Evolutionary conservation across 53 echinoderm and acorn worm genomes (phyloP), one percentile per base, ranked within the genome.

Genomic region (Pentamera pediparva): DNA sequence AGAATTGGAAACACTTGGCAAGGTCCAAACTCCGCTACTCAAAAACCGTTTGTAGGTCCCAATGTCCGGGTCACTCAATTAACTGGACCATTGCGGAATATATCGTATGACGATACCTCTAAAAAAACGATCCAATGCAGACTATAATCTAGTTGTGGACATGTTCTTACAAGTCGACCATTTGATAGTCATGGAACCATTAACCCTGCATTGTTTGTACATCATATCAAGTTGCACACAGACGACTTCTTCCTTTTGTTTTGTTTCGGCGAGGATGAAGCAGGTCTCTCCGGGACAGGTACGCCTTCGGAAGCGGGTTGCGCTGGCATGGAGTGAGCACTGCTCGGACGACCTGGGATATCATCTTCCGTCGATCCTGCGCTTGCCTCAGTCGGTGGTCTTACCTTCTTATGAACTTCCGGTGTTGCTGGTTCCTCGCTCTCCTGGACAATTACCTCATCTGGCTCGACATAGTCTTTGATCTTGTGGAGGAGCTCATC

Each of bases 401-500:
- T n/a, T n/a, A n/a, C n/a, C n/a, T n/a, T n/a, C n/a, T n/a, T n/a
- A 22, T 20, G 54, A 6, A 18, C 54, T 53, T 20, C 1, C 10
- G 54, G 25, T 18, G 54, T 53, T 53, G 54, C 3, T n/a, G 25
- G 7, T 6, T 26, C 58, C n/a, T n/a, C n/a, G n/a, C n/a, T 12
- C 6, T 18, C 21, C 20, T 57, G 27, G 17, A 57, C 17, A 6
- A 57, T 12, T 9, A 45, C 34, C 28, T 58, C 61, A 39, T 67
- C 39, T 2, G 81, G 81, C 39, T 61, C 19, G 4, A 84, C 86
- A 35, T 89, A 73, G 47, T 84, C 93, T 51, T 52, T 75, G 27
- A 93, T 76, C 78, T 89, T 86, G 37, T 32, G 56, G 6, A 87
- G 37, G 7, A 93, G 77, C 80, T 93, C 89, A 1, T 89, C 86